These are phyloP conservation scores for Plectrocnemia conspersa DNA, from an alignment of 1,140 invertebrate genomes.

Conservation along the genomic window DNA sequence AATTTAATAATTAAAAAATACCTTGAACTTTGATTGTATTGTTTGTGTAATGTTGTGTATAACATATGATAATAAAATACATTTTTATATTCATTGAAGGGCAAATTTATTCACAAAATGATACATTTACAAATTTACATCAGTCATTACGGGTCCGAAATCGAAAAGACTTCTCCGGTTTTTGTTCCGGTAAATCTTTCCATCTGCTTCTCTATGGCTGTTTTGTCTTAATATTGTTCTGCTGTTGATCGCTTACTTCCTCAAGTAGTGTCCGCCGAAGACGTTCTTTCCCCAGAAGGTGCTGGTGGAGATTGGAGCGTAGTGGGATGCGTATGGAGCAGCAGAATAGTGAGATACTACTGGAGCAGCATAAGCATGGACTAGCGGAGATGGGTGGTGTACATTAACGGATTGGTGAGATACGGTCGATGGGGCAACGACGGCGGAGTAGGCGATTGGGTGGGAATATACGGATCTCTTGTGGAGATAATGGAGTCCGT, in stretches of 20 bases:
- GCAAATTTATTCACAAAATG: constrained; percentile 4
- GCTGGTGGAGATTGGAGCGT: constrained; percentile 11
- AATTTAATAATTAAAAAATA: no score
- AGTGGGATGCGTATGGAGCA: constrained; percentile 20
- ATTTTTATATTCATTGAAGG: neutral
- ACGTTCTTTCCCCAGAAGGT: constrained; percentile 20
- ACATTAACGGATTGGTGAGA: constrained; percentile 34
- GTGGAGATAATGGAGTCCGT: constrained; percentile 43
- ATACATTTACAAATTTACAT: constrained; percentile 14
- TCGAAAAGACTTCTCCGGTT: constrained; percentile 9
- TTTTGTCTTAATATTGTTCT: neutral
- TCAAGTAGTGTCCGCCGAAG: constrained; percentile 26
- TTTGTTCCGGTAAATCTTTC: constrained; percentile 10
- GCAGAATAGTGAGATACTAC: constrained; percentile 23
- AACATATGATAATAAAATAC: neutral
- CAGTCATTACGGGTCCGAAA: constrained; percentile 26
- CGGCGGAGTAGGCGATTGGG: constrained; percentile 44
- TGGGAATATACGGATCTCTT: constrained; percentile 36
- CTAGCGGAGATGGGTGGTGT: constrained; percentile 21
- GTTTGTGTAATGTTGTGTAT: neutral
- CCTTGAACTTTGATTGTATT: neutral
- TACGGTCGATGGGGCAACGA: constrained; percentile 28
- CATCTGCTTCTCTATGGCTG: constrained; percentile 9
- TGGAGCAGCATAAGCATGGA: constrained; percentile 25
- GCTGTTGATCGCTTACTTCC: neutral